These are phyloP conservation scores for Sicus ferrugineus DNA, from an alignment of 2,888 invertebrate species.

Conservation along the genomic window DNA sequence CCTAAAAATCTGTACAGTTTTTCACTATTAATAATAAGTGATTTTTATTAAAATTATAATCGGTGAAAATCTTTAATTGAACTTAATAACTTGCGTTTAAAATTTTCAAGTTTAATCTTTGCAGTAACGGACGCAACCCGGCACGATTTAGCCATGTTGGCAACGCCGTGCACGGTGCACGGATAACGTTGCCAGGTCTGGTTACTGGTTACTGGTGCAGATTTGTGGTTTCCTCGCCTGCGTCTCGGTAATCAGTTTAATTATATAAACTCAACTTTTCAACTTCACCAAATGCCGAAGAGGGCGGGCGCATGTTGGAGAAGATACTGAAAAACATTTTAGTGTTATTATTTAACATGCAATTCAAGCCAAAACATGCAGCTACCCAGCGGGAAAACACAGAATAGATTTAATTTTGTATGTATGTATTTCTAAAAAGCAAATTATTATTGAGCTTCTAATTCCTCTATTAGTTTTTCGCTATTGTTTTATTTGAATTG, in stretches of 20 bases:
- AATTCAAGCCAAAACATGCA: background rate
- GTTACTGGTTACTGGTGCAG: background rate
- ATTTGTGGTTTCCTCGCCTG: background rate
- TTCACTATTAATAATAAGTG: too few relatives aligned
- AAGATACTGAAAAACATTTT: background rate
- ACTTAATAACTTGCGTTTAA: too few relatives aligned
- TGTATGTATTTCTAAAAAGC: too few relatives aligned
- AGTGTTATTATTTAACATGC: slow-evolving; percentile 7
- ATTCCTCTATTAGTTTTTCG: too few relatives aligned
- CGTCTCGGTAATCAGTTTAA: slow-evolving; percentile 18
- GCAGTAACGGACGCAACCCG: background rate
- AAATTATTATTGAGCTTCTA: too few relatives aligned
- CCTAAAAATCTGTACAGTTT: too few relatives aligned
- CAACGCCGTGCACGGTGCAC: background rate
- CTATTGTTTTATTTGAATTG: too few relatives aligned
- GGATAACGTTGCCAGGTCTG: background rate
- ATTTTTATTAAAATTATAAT: too few relatives aligned
- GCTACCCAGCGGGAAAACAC: background rate
- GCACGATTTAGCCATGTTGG: background rate
- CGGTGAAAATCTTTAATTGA: too few relatives aligned
- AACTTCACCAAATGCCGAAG: background rate
- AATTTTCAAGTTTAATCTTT: too few relatives aligned
- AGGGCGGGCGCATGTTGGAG: background rate
- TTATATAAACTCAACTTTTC: slow-evolving; percentile 28
- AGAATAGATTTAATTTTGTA: background rate